Evolutionary conservation across 2,113 vertebrate genomes (phyloP), one percentile per base, ranked within the genome.

Genomic region (Myotis lucifugus): DNA sequence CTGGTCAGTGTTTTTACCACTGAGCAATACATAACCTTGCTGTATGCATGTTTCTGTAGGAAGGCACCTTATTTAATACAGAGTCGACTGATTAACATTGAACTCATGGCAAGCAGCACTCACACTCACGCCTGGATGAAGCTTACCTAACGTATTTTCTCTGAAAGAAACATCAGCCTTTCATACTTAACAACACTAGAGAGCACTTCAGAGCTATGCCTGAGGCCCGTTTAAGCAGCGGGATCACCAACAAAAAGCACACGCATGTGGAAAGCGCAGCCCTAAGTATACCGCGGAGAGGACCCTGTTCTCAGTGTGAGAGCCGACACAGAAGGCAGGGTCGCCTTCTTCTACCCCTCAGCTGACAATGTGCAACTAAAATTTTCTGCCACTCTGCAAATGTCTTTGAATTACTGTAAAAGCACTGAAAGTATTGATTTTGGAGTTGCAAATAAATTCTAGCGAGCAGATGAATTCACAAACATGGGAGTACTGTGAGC

Each of bases 271-370:
- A 64, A 79, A 74, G 3, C 9, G 7, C 19, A 8, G 52, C 1
- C 19, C 42, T 54, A 6, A 6, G n/a, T 9, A 69, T 2, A 40
- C 15, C 0, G 1, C 0, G 2, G 2, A 13, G 25, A 48, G 67
- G 67, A 52, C 13, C 67, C 52, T 8, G 50, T 48, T 18, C 15
- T 13, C 32, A 15, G 32, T 2, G 5, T 2, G 10, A 11, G n/a
- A 70, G 34, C 46, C 27, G 21, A 73, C 54, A 40, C 25, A 66
- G 91, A 50, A 40, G 21, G 54, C 73, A 15, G 40, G 1, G 4
- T 8, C 8, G 6, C 64, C 21, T 14, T 3, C 8, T 2, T 70
- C 67, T 17, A 40, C 19, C 50, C 19, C 27, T 78, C 27, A 27
- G 72, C 70, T 6, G 52, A 18, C 42, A 59, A 78, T 0, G 1